Evolutionary conservation across 23 tunicate species (phyloP).

Genomic region (Phallusia fumigata): DNA sequence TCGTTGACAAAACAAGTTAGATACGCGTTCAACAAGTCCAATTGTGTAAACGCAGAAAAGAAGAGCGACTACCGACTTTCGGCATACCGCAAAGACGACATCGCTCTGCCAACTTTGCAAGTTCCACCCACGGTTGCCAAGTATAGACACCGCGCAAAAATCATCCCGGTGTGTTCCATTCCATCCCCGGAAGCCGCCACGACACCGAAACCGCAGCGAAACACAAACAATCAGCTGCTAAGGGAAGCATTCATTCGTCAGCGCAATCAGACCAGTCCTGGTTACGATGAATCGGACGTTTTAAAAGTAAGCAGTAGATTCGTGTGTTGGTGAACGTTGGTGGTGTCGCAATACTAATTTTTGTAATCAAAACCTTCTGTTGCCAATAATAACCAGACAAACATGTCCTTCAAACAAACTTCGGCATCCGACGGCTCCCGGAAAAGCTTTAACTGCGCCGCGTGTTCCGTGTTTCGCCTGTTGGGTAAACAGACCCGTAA

Average conservation of each 20-base stretch:
- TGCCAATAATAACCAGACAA: background rate
- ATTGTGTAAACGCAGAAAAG: background rate
- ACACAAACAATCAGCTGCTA: conserved; percentile 19
- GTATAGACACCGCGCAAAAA: conserved; percentile 27
- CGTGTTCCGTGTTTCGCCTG: conserved; percentile 20
- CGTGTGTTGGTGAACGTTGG: background rate
- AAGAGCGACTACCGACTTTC: conserved; percentile 38
- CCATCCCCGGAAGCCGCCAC: conserved; percentile 25
- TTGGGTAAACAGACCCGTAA: conserved; percentile 14
- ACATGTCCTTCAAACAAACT: background rate
- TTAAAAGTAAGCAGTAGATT: conserved; percentile 12
- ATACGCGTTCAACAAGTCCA: too few relatives aligned
- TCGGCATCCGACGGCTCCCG: background rate
- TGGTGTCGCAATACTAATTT: too few relatives aligned
- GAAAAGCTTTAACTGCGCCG: background rate
- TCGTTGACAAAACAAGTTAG: too few relatives aligned
- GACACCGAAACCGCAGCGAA: conserved; percentile 2
- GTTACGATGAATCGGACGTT: conserved; percentile 25
- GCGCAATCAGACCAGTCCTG: conserved; percentile 35
- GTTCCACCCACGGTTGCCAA: conserved; percentile 55
- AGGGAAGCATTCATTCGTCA: conserved; percentile 27
- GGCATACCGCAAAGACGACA: conserved; percentile 4
- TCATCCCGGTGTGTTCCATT: conserved; percentile 29
- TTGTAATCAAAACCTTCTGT: background rate
- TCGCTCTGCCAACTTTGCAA: background rate